These are phyloP conservation scores for Pleuronectes platessa DNA, from an alignment of 2,113 vertebrate genomes.

Conservation along the genomic window DNA sequence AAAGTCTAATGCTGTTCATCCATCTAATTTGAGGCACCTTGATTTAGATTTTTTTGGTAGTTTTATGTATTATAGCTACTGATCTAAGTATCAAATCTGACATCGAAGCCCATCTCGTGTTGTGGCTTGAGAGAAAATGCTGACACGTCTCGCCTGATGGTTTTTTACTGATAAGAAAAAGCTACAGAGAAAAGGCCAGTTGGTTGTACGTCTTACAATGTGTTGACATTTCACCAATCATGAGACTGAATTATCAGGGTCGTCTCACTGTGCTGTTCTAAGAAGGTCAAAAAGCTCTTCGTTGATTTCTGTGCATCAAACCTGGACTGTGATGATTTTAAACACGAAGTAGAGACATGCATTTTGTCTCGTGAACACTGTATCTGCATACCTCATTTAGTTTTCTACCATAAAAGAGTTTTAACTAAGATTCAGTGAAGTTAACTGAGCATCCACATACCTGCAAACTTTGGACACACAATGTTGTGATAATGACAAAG, in stretches of 20 bases:
- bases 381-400: slow-evolving; percentile 33
- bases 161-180: slow-evolving; percentile 48
- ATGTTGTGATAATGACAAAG: slow-evolving; percentile 16
- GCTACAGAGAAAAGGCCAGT: slow-evolving; percentile 53
- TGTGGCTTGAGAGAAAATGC: slow-evolving; percentile 67
- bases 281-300: slow-evolving; percentile 29
- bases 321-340: slow-evolving; percentile 18
- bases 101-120: slow-evolving; percentile 38
- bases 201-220: slow-evolving; percentile 20
- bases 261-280: background rate
- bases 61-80: slow-evolving; percentile 18
- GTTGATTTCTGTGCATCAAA: slow-evolving; percentile 41
- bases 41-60: slow-evolving; percentile 16
- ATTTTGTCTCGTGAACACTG: slow-evolving; percentile 34
- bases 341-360: slow-evolving; percentile 69
- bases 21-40: slow-evolving; percentile 30
- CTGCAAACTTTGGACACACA: background rate
- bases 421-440: slow-evolving; percentile 29
- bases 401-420: slow-evolving; percentile 9
- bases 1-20: slow-evolving; percentile 12
- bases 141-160: slow-evolving; percentile 18
- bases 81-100: slow-evolving; percentile 55
- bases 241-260: slow-evolving; percentile 17
- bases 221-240: slow-evolving; percentile 32
- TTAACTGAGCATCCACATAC: slow-evolving; percentile 24